Conservation (phyloP, 2,888 invertebrate species). For the Anarsia innoxiella region DNA sequence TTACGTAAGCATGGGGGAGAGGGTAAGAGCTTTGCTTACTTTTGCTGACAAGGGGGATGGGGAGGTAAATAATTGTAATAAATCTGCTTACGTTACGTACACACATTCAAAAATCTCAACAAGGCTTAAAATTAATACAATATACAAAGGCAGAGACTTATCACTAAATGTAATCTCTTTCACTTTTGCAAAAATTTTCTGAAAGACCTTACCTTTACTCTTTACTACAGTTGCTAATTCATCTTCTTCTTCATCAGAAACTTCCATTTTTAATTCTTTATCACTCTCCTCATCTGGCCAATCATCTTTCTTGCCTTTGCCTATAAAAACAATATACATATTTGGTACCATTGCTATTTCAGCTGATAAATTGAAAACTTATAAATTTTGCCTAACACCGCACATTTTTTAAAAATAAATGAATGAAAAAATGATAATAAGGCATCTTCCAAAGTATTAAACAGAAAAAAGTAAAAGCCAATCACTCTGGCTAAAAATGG, state of each 20-base stretch:
- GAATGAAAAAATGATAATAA: too few species aligned
- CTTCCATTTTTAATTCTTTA: constrained; percentile 51
- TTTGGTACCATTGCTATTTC: background rate
- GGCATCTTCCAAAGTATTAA: background rate
- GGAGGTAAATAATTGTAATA: too few species aligned
- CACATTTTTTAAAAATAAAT: background rate
- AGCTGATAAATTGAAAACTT: background rate
- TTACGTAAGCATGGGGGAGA: too few species aligned
- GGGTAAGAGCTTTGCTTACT: too few species aligned
- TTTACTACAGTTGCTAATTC: constrained; percentile 51
- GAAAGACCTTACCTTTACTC: constrained; percentile 48
- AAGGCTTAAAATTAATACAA: too few species aligned
- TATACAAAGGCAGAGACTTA: too few species aligned
- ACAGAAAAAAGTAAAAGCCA: too few species aligned
- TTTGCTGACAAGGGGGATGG: too few species aligned
- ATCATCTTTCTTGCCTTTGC: constrained; percentile 48
- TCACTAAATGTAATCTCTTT: background rate
- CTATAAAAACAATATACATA: constrained; percentile 22
- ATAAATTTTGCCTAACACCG: background rate
- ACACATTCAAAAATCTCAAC: too few species aligned
- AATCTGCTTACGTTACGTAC: too few species aligned
- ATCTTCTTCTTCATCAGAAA: constrained; percentile 45
- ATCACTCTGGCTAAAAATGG: too few species aligned
- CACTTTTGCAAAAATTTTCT: too few species aligned
- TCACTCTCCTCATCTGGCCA: constrained; percentile 58